phyloP scores from a whole-genome alignment of 2,113 vertebrate genomes.

The Pygoscelis antarcticus region DNA sequence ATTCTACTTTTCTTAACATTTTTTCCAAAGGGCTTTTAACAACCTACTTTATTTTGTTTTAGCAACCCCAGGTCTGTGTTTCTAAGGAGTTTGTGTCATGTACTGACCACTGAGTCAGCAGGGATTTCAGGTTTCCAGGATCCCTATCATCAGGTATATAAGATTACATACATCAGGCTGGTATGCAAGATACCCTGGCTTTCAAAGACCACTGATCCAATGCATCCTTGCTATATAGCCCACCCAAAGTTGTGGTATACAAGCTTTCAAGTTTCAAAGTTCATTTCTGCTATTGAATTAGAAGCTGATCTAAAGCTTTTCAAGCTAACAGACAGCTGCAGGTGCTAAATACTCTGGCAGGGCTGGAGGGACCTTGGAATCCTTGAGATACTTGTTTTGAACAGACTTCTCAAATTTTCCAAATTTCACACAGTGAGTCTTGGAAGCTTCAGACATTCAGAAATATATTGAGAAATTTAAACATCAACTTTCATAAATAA shows the following conservation, averaged over 20 bases:
- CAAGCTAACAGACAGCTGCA: neutral
- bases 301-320: neutral
- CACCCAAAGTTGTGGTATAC: neutral
- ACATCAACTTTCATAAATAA: neutral
- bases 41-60: neutral
- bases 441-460: neutral
- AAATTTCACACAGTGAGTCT: neutral
- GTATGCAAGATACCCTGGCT: neutral
- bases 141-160: neutral
- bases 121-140: neutral
- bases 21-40: neutral
- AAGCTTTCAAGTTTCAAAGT: neutral
- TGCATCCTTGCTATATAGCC: neutral
- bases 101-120: neutral
- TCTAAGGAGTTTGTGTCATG: neutral
- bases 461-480: neutral
- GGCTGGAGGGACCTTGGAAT: neutral
- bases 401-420: neutral
- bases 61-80: neutral
- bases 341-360: neutral
- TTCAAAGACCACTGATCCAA: neutral
- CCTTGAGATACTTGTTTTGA: neutral
- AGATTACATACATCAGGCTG: neutral
- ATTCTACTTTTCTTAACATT: neutral
- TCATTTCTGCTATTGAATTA: neutral